Base-by-base conservation (phyloP, 37 sponge, comb jelly and placozoan species). In the Aplysina aerophoba region DNA sequence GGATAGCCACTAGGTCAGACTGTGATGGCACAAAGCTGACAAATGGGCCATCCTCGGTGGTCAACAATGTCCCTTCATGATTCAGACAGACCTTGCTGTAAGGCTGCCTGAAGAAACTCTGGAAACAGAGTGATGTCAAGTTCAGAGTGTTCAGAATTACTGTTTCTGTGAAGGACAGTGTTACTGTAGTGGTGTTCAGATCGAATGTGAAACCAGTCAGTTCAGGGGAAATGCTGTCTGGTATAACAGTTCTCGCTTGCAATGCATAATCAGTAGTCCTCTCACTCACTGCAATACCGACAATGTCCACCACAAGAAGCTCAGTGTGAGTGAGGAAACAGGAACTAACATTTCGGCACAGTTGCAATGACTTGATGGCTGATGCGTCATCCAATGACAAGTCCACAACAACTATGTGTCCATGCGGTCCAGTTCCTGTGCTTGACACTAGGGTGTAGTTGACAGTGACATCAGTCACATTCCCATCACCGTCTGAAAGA, bases 121-220 rank as follows among this genome's bases (percentile, higher is more conserved):
- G 90, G 36, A 93, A 83, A n/a, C 71, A 81, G 33, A 93, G 66
- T 22, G 83, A 85, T 24, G 64, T n/a, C 27, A 72, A 58, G 40
- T 80, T 82, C 12, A 90, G 39, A 55, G 86, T 60, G 35, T 56
- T 63, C 40, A 88, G 55, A 37, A 85, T 77, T 20, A 93, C 88
- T 62, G 79, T 72, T 81, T 95, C 95, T 80, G 84, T 69, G 81
- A 95, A 92, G 27, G 79, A 75, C 8, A 95, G 84, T 0, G 79
- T 73, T 15, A 95, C 24, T 28, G 57, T 79, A 14, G 90, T 77
- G 22, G 88, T 65, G 25, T 92, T 86, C 38, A 92, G 68, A 33
- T 92, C 63, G 37, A 94, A 58, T 8, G 83, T 69, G 74, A 97
- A 92, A 4, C 80, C 74, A 30, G 82, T 41, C 22, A 97, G 85